Percentiles rank a stretch among this genome's conserved stretches.
These are phyloP conservation scores for Sinhomidia bicolor DNA, from an alignment of 2,888 invertebrate species.

Conservation along the genomic window DNA sequence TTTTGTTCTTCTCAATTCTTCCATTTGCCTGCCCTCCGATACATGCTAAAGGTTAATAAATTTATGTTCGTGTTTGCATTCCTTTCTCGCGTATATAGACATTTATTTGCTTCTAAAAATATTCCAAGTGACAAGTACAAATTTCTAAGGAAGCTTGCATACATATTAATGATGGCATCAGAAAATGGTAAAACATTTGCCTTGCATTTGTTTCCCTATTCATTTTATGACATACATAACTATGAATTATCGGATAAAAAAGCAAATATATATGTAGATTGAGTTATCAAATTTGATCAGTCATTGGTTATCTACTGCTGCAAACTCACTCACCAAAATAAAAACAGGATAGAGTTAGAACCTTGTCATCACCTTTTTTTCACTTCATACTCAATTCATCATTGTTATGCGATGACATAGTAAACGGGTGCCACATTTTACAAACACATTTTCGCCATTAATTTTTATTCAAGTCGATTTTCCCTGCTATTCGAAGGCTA, in stretches of 20 bases:
- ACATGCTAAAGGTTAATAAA: constrained; percentile 19
- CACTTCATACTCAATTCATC: constrained; percentile 37
- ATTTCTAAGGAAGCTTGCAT: background rate
- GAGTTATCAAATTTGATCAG: constrained; percentile 13
- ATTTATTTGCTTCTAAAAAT: background rate
- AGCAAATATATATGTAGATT: background rate
- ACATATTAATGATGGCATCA: background rate
- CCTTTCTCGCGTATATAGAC: background rate
- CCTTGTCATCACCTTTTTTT: constrained; percentile 7
- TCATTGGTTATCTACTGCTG: background rate
- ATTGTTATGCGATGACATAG: constrained; percentile 21
- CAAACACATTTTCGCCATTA: background rate
- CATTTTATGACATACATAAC: too few species aligned
- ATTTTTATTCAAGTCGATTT: too few species aligned
- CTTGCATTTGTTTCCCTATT: background rate
- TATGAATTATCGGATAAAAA: background rate
- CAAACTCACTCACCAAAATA: too few species aligned
- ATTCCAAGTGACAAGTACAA: background rate
- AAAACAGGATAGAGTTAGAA: background rate
- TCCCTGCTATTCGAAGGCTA: too few species aligned
- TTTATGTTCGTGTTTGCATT: background rate
- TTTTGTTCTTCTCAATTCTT: constrained; percentile 12
- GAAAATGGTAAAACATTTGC: background rate
- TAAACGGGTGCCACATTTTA: background rate
- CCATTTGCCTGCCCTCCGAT: background rate